Base-by-base conservation (phyloP, 1,140 invertebrate genomes). In the Acarapis woodi region DNA sequence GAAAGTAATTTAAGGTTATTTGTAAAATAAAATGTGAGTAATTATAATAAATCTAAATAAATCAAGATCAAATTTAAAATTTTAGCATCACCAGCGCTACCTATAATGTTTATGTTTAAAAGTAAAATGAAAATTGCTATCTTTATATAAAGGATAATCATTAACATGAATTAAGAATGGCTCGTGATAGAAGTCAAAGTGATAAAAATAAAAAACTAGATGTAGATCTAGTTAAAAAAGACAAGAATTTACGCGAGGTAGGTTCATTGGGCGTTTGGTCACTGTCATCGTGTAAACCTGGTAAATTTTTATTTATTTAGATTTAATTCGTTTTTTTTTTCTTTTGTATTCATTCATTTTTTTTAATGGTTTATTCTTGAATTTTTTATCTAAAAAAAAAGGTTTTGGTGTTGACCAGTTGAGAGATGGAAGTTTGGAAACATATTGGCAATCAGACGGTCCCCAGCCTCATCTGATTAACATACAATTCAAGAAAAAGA, bases 391-490 rank as follows among this genome's bases (percentile, higher is more conserved):
- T 32, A 8, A 8, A 32, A 8, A 8, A 6, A 15, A 45, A 79
- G 85, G 87, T 32, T 93, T 90, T 65, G 90, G 90, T 19, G 87
- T 97, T 10, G 83, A 96, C 51, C 87, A 96, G 52, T 54, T 97
- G 16, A 57, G 85, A 43, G 87, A 96, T 55, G 77, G 88, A 55
- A 74, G 76, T 36, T 71, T 78, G 48, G 88, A 96, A 45, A 93
- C 83, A 1, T 99, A 93, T 55, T 99, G 90, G 90, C 90, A 99
- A 53, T 94, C 87, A 0, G 90, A 99, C 60, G 90, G 90, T 0
- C 83, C 90, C 47, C 63, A 96, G 40, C 90, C 90, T 4, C 90
- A 99, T 58, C 60, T 93, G 42, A 80, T 97, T 0, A 97, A 94
- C 51, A 88, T 97, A 44, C 85, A 96, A 50, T 99, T 97, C 55